phyloP scores from a whole-genome alignment of 2,797 vertebrate genomes.

The Rhinella marina region DNA sequence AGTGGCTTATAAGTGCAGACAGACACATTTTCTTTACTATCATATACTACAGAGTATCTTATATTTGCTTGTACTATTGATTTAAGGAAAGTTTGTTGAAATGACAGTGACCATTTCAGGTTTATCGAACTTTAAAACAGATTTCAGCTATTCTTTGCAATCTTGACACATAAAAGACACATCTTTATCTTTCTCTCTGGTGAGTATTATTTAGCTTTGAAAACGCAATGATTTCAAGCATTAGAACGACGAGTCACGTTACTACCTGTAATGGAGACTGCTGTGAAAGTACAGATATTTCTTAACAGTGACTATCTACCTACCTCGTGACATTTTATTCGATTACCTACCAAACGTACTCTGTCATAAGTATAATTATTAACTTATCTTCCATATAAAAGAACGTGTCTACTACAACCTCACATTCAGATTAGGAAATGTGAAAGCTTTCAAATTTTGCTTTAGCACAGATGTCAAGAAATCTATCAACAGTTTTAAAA shows the following conservation, averaged over 20 bases:
- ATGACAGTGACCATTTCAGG: too few relatives aligned
- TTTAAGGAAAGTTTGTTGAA: too few relatives aligned
- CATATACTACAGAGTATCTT: too few relatives aligned
- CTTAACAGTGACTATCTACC: slow-evolving; percentile 15
- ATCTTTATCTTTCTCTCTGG: not conserved
- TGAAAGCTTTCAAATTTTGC: slow-evolving; percentile 54
- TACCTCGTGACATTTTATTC: slow-evolving; percentile 39
- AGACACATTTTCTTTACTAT: too few relatives aligned
- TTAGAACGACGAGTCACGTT: slow-evolving; percentile 24
- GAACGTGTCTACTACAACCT: slow-evolving; percentile 22
- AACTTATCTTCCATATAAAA: slow-evolving; percentile 43
- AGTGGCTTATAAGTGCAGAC: too few relatives aligned
- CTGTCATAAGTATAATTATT: slow-evolving; percentile 43
- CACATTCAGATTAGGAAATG: slow-evolving; percentile 48
- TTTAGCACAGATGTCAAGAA: slow-evolving; percentile 60
- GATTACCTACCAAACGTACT: slow-evolving; percentile 47
- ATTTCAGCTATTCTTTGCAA: not conserved
- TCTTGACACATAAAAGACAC: not conserved
- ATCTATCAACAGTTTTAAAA: slow-evolving; percentile 63
- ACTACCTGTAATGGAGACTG: slow-evolving; percentile 19
- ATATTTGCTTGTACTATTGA: too few relatives aligned
- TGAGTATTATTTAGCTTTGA: slow-evolving; percentile 13
- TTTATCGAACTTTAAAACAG: not conserved
- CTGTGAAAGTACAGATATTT: slow-evolving; percentile 23
- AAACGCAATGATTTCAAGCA: slow-evolving; percentile 31